Evolutionary conservation across 1,140 invertebrate genomes (phyloP), one percentile per base, ranked within the genome.

Genomic region (Bombus superbus): DNA sequence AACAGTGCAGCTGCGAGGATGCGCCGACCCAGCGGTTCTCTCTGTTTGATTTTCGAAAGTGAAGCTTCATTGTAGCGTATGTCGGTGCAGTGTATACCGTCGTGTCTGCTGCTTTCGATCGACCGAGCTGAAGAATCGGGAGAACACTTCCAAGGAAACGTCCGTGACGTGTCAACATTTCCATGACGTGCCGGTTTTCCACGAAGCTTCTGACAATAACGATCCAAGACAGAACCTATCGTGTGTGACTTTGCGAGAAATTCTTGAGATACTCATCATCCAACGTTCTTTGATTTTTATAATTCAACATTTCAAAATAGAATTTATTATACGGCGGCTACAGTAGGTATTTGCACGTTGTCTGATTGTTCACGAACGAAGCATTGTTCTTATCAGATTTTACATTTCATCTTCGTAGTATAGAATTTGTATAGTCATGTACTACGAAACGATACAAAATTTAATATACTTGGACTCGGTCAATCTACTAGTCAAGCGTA

Each of bases 1-100:
- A 94, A 94, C 93, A 94, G 90, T 92, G 89, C 92, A 72, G 69
- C 69, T 72, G 69, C 86, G 91, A 93, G 91, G 86, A 91, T 92
- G 91, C 91, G 86, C 88, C 71, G 86, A 82, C 83, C 62, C 57
- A 44, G 82, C 75, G 57, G 74, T 86, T 84, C 86, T 84, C 88
- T 89, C 82, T 94, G 92, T 94, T 94, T 94, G 94, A 94, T 94
- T 94, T 94, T 92, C 92, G 92, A 94, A 94, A 94, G 92, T 93
- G 91, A 93, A 93, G 92, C 93, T 90, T 83, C 85, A 90, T 90
- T 89, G 88, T 88, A 90, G 75, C 86, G 76, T 85, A 86, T 79
- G 79, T 32, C 88, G 80, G 69, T 64, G 80, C 76, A 83, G 68
- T 47, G 81, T 71, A 82, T 53, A 86, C n/a, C 38, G 83, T 25